These are phyloP conservation scores for Ceraclea dissimilis DNA, from an alignment of 2,888 invertebrate species.

Conservation along the genomic window DNA sequence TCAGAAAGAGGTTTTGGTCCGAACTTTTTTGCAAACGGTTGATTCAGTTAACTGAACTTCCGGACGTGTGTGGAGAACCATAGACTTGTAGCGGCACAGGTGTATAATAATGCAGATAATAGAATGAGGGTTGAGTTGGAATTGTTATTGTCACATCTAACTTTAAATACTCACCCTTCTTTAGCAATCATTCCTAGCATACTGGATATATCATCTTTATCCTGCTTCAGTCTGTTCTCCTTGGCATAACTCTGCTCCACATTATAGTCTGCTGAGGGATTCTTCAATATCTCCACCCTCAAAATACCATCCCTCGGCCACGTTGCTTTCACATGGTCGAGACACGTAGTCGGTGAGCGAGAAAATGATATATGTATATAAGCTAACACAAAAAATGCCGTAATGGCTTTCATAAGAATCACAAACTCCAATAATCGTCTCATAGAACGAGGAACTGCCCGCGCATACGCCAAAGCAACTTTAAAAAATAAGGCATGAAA, in stretches of 20 bases:
- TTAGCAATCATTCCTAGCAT: slow-evolving; percentile 57
- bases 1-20: too few relatives aligned
- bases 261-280: slow-evolving; percentile 64
- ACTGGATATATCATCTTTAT: slow-evolving; percentile 51
- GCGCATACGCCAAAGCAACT: slow-evolving; percentile 84
- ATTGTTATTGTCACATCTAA: too few relatives aligned
- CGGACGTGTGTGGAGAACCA: too few relatives aligned
- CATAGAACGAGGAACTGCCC: slow-evolving; percentile 78
- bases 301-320: slow-evolving; percentile 97
- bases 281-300: slow-evolving; percentile 77
- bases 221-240: slow-evolving; percentile 64
- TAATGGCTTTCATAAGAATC: slow-evolving; percentile 65
- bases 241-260: slow-evolving; percentile 79
- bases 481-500: slow-evolving; percentile 94
- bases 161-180: slow-evolving; percentile 56
- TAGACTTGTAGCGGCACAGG: too few relatives aligned
- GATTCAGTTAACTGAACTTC: too few relatives aligned
- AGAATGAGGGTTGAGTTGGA: too few relatives aligned
- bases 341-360: slow-evolving; percentile 85
- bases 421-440: slow-evolving; percentile 78
- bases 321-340: slow-evolving; percentile 76
- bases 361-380: slow-evolving; percentile 95
- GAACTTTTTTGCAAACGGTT: too few relatives aligned
- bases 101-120: too few relatives aligned
- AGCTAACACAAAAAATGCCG: slow-evolving; percentile 82